Evolutionary conservation across 1,140 invertebrate genomes (phyloP).

Genomic region (Meloidogyne floridensis): DNA sequence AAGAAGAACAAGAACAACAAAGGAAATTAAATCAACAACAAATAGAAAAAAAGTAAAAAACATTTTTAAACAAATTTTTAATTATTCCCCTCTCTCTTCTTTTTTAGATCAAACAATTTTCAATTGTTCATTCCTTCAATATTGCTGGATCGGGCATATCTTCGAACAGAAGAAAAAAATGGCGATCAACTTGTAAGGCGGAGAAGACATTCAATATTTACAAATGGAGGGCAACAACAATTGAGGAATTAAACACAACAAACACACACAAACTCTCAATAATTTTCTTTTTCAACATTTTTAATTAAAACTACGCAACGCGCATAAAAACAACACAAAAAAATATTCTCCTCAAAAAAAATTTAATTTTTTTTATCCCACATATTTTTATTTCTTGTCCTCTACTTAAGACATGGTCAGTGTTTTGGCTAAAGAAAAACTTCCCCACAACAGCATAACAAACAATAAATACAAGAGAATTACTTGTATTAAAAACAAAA

Average conservation of each 20-base stretch:
- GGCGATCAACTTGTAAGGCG: background rate
- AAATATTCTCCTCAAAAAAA: background rate
- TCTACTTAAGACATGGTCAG: background rate
- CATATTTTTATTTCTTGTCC: background rate
- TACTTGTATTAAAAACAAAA: too few species aligned
- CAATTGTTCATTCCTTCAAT: slow-evolving; percentile 1
- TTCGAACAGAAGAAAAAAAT: background rate
- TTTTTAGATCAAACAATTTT: background rate
- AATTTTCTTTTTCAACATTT: background rate
- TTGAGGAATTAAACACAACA: background rate
- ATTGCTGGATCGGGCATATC: background rate
- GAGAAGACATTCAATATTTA: background rate
- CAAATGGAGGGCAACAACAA: background rate
- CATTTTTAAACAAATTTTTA: background rate
- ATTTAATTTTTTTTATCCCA: background rate
- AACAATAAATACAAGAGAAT: too few species aligned
- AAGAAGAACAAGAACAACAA: background rate
- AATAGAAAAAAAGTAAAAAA: background rate
- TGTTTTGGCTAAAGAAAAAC: background rate
- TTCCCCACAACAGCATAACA: too few species aligned
- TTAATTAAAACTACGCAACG: background rate
- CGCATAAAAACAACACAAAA: background rate
- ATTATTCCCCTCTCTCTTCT: too few species aligned
- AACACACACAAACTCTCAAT: background rate
- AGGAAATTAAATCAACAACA: too few species aligned